Evolutionary conservation across 1,140 invertebrate genomes (phyloP), one percentile per base, ranked within the genome.

Genomic region (Heliconius hewitsoni): DNA sequence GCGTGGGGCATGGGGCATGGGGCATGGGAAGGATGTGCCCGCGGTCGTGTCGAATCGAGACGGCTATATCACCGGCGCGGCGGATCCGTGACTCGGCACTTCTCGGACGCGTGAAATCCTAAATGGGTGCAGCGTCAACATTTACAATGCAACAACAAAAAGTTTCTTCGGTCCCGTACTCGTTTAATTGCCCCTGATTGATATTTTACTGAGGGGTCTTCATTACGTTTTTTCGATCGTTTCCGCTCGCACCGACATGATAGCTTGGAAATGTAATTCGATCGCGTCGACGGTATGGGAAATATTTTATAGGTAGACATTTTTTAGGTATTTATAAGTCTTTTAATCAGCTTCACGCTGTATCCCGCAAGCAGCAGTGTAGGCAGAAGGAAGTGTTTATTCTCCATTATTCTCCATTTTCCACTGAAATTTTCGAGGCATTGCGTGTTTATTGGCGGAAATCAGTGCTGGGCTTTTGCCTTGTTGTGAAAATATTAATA

Each of bases 11-110:
- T 27, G 34, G 13, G 83, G 86, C 86, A 86, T 85, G 72, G 78
- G 71, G 78, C 78, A 78, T 82, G 83, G 83, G 84, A 82, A 91
- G 90, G 88, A 91, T 86, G 88, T 81, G 78, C 84, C 80, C 88
- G 86, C 87, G 87, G 79, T 87, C 90, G 89, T 89, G 83, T 86
- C 90, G 85, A 92, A 92, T 92, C 82, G 77, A 30, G 82, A 92
- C 84, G 86, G 83, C 81, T 93, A 83, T 85, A 93, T 93, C 90
- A 89, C 81, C 80, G 81, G 77, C 76, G 82, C 78, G 80, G 72
- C 76, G 57, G 73, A 78, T 78, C 74, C 81, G 77, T 87, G 86
- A 88, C 87, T 90, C 81, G 87, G 84, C 81, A 79, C 83, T 86
- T 83, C 86, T 83, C 78, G 80, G 80, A 82, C 82, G 89, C 91